These are phyloP conservation scores for Parazoanthus atlanticus DNA, from an alignment of 92 coral and sea anemone genomes.

Conservation along the genomic window DNA sequence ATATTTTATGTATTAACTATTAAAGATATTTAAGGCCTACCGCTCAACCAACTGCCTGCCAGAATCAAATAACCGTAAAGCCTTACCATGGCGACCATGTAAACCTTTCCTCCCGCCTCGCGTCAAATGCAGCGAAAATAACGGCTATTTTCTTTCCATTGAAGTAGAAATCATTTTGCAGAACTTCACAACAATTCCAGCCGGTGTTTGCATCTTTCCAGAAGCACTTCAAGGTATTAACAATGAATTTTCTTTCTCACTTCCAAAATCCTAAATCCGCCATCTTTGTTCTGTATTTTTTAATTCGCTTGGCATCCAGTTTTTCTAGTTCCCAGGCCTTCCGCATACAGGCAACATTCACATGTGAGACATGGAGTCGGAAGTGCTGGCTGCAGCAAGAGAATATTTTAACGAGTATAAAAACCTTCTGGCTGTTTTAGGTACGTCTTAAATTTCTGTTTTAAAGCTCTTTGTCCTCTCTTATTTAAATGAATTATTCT, in stretches of 20 bases:
- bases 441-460: background rate
- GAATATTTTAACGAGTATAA: conserved; percentile 3
- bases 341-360: background rate
- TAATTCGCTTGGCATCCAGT: background rate
- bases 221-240: background rate
- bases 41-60: background rate
- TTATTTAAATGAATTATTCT: too few species aligned
- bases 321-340: conserved; percentile 30
- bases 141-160: background rate
- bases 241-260: background rate
- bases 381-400: background rate
- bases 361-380: too few species aligned
- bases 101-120: conserved; percentile 35
- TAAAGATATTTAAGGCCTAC: too few species aligned
- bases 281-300: background rate
- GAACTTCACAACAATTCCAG: background rate
- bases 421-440: conserved; percentile 22
- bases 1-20: background rate
- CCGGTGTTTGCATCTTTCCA: conserved; percentile 5
- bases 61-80: conserved; percentile 1
- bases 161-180: background rate
- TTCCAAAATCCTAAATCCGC: background rate
- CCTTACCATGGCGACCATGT: conserved; percentile 50
- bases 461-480: background rate
- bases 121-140: conserved; percentile 1